Percentiles rank a stretch among this genome's conserved stretches.
Conservation (phyloP, 2,888 invertebrate species). For the Ormyrus nitidulus region DNA sequence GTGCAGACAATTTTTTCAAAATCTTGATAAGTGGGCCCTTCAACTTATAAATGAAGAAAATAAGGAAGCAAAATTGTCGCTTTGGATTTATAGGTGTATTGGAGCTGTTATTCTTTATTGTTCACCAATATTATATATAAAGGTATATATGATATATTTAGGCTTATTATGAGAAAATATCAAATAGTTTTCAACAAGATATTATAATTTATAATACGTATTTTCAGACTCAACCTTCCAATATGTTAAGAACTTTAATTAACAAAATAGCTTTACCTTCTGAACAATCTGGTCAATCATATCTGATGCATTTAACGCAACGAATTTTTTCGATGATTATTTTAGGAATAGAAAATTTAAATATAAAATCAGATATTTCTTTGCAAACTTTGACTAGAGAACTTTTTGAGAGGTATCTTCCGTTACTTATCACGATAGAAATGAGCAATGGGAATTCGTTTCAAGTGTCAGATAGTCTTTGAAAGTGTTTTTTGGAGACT, state of each 20-base stretch:
- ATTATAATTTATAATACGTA: slow-evolving; percentile 5
- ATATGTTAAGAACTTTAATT: slow-evolving; percentile 65
- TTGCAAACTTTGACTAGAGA: slow-evolving; percentile 67
- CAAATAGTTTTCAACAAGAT: not conserved
- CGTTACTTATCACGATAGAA: slow-evolving; percentile 66
- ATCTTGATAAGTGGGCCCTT: slow-evolving; percentile 72
- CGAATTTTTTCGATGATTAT: slow-evolving; percentile 71
- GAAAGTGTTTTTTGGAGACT: slow-evolving; percentile 68
- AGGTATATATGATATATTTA: slow-evolving; percentile 60
- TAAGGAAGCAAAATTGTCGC: slow-evolving; percentile 65
- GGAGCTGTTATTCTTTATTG: slow-evolving; percentile 69
- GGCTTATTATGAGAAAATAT: not conserved
- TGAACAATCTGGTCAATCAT: slow-evolving; percentile 62
- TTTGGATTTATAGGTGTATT: slow-evolving; percentile 70
- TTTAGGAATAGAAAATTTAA: slow-evolving; percentile 68
- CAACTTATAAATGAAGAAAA: slow-evolving; percentile 67
- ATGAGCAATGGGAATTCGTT: slow-evolving; percentile 59
- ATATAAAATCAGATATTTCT: slow-evolving; percentile 66
- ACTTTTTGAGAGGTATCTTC: slow-evolving; percentile 70
- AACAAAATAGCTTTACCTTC: slow-evolving; percentile 66
- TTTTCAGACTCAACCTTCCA: slow-evolving; percentile 70
- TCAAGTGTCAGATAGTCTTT: slow-evolving; percentile 65
- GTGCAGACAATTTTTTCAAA: slow-evolving; percentile 67
- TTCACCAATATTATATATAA: slow-evolving; percentile 67
- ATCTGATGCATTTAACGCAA: slow-evolving; percentile 65